Percentiles rank a stretch among this genome's conserved stretches.
Evolutionary conservation across 2,888 invertebrate genomes (phyloP).

Genomic region (Orthosia gothica): DNA sequence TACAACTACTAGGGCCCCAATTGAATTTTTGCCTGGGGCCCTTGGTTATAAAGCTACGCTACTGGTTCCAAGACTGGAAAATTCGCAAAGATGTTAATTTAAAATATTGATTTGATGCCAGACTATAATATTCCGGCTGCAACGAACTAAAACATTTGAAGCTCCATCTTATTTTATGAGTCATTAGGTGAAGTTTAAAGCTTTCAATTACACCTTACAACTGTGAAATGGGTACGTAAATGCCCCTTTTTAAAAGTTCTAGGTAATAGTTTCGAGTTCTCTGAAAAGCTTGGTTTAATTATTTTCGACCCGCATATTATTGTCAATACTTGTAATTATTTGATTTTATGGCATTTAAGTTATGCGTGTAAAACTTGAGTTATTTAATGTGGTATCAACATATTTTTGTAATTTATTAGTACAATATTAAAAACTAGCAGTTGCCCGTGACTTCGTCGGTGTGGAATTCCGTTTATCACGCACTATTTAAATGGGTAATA

Average conservation of each 20-base stretch:
- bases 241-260: neutral
- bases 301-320: neutral
- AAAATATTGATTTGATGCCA: slow-evolving; percentile 30
- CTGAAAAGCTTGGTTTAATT: slow-evolving; percentile 14
- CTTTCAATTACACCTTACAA: slow-evolving; percentile 13
- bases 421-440: too few relatives aligned
- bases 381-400: too few relatives aligned
- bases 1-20: too few relatives aligned
- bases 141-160: slow-evolving; percentile 21
- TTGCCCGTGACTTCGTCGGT: too few relatives aligned
- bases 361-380: too few relatives aligned
- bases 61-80: neutral
- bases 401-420: too few relatives aligned
- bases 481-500: too few relatives aligned
- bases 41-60: too few relatives aligned
- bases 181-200: slow-evolving; percentile 10
- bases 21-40: too few relatives aligned
- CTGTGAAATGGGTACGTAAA: neutral
- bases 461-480: too few relatives aligned
- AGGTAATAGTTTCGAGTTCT: neutral
- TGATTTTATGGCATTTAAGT: neutral
- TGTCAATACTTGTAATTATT: neutral
- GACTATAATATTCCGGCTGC: slow-evolving; percentile 1
- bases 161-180: slow-evolving; percentile 17
- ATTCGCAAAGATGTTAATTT: neutral